phyloP scores from a whole-genome alignment of 2,888 invertebrate genomes.

The Eurytoma adleriae region DNA sequence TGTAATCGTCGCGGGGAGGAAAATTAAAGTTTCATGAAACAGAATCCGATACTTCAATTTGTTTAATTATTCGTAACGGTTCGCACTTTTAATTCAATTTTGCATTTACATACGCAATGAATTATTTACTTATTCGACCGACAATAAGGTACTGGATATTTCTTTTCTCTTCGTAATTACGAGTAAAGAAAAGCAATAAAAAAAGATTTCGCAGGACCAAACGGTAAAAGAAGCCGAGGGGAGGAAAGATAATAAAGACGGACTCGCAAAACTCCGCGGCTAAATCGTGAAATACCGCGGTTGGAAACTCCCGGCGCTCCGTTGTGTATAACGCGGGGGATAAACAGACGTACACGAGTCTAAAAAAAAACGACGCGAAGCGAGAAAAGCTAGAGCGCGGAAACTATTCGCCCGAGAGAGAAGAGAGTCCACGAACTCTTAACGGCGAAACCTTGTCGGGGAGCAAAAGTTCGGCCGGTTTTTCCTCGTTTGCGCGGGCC shows the following conservation, averaged over 20 bases:
- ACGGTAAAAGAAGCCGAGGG: neutral
- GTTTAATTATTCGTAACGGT: too few relatives aligned
- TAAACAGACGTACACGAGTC: constrained; percentile 29
- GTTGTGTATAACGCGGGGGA: neutral
- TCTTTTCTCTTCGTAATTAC: too few relatives aligned
- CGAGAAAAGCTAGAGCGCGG: neutral
- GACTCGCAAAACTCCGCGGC: too few relatives aligned
- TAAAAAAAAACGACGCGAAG: constrained; percentile 20
- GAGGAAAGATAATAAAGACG: neutral
- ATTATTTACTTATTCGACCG: too few relatives aligned
- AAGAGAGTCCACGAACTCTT: constrained; percentile 7
- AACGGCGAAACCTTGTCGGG: constrained; percentile 40
- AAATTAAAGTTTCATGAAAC: too few relatives aligned
- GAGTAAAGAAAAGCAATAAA: neutral
- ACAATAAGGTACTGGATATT: too few relatives aligned
- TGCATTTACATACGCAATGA: too few relatives aligned
- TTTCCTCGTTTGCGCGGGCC: constrained; percentile 29
- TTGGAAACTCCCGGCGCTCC: neutral
- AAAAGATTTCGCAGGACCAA: too few relatives aligned
- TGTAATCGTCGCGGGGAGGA: neutral
- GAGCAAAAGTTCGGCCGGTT: constrained; percentile 21
- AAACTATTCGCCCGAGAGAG: neutral
- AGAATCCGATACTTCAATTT: too few relatives aligned
- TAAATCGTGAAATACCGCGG: constrained; percentile 26
- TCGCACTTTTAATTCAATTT: too few relatives aligned